Conservation (phyloP, 1,140 invertebrate genomes). For the Leptonema lineaticorne region DNA sequence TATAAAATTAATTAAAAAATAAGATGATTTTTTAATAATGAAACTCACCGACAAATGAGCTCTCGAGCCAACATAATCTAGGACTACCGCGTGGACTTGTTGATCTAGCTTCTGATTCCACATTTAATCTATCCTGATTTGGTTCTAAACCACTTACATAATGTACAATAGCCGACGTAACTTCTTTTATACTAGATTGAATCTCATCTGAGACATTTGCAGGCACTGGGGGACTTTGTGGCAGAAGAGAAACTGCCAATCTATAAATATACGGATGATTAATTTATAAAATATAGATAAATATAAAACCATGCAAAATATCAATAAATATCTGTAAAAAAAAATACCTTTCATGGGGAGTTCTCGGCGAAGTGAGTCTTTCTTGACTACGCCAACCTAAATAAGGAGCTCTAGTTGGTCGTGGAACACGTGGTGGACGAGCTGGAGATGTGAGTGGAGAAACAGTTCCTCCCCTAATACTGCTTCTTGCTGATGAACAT, state of each 20-base stretch:
- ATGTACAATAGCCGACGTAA: conserved; percentile 89
- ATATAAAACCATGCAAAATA: neutral
- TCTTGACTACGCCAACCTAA: conserved; percentile 89
- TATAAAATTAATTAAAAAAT: neutral
- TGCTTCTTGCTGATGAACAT: conserved; percentile 59
- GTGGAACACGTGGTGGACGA: conserved; percentile 47
- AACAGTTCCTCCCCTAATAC: conserved; percentile 51
- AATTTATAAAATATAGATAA: neutral
- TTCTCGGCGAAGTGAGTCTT: conserved; percentile 71
- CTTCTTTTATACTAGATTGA: conserved; percentile 86
- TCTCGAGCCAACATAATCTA: conserved; percentile 82
- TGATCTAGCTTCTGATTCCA: conserved; percentile 46
- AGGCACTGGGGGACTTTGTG: conserved; percentile 50
- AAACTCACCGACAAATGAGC: conserved; percentile 74
- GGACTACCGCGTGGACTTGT: conserved; percentile 55
- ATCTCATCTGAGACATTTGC: conserved; percentile 71
- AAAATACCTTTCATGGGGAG: conserved; percentile 74
- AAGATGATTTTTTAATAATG: neutral
- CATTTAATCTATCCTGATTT: conserved; percentile 47
- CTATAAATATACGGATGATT: conserved; percentile 45
- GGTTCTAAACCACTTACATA: conserved; percentile 79
- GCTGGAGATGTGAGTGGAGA: conserved; percentile 52
- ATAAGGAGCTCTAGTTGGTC: conserved; percentile 75
- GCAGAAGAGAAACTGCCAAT: conserved; percentile 65
- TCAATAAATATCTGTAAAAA: neutral